Evolutionary conservation across 1,140 invertebrate species (phyloP).

Genomic region (Orius laevigatus): DNA sequence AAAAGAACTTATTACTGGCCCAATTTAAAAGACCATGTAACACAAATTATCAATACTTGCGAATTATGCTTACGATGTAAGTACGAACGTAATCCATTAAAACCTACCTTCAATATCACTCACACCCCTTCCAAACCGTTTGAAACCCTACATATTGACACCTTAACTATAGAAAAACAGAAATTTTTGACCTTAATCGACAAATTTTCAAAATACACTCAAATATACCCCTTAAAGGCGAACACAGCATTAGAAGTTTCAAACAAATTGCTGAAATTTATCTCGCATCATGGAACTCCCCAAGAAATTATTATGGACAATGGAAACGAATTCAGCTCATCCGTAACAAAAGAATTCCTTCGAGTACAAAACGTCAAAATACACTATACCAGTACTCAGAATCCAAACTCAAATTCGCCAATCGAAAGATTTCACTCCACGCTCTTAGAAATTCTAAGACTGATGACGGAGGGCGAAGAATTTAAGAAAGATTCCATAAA

Average conservation of each 20-base stretch:
- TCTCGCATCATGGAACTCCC: not conserved
- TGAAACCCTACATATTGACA: constrained; percentile 23
- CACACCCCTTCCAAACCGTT: constrained; percentile 22
- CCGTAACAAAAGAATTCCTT: not conserved
- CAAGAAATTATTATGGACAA: not conserved
- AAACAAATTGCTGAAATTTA: not conserved
- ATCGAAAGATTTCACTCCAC: constrained; percentile 20
- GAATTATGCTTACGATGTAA: no score
- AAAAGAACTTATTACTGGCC: constrained; percentile 18
- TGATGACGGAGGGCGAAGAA: constrained; percentile 8
- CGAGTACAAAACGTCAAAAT: not conserved
- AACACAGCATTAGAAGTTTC: not conserved
- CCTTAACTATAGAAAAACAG: constrained; percentile 20
- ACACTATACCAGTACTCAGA: not conserved
- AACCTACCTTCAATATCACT: constrained; percentile 18
- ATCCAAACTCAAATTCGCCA: constrained; percentile 18
- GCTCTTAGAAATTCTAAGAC: constrained; percentile 21
- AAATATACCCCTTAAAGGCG: not conserved
- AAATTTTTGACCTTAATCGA: constrained; percentile 22
- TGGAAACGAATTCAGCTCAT: not conserved
- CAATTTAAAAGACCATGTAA: constrained; percentile 16
- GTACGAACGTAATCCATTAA: constrained; percentile 16
- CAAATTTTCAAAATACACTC: constrained; percentile 20
- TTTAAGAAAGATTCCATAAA: constrained; percentile 13
- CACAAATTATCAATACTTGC: no score